Percentiles rank a stretch among this genome's conserved stretches.
Evolutionary conservation across 2,888 invertebrate genomes (phyloP).

Genomic region (Leptopilina myrica): DNA sequence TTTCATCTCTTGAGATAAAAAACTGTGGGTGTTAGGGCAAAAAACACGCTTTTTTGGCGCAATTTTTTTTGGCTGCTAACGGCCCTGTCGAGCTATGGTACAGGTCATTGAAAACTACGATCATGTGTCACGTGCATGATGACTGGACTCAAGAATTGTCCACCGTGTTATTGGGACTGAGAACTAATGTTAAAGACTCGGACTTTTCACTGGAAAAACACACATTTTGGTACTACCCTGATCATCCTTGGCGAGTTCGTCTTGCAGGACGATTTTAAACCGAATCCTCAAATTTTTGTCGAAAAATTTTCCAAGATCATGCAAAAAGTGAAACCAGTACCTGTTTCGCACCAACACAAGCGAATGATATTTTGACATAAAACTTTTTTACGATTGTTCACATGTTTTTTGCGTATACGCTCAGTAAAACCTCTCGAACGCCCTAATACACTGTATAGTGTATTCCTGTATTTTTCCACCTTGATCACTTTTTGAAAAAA

Average conservation of each 20-base stretch:
- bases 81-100: conserved; percentile 63
- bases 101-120: conserved; percentile 60
- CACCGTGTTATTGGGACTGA: conserved; percentile 53
- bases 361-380: neutral
- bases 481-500: too few species aligned
- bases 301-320: conserved; percentile 29
- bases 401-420: neutral
- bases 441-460: too few species aligned
- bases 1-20: too few species aligned
- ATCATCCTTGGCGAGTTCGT: conserved; percentile 49
- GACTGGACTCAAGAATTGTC: conserved; percentile 49
- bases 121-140: conserved; percentile 47
- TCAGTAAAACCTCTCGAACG: neutral
- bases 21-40: too few species aligned
- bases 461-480: too few species aligned
- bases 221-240: conserved; percentile 49
- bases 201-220: conserved; percentile 48
- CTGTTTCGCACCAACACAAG: neutral
- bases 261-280: neutral
- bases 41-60: too few species aligned
- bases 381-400: neutral
- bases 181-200: conserved; percentile 43
- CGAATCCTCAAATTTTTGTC: conserved; percentile 21
- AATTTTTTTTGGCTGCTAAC: conserved; percentile 52
- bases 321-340: neutral